These are phyloP conservation scores for Lasioglossum marginatum DNA, from an alignment of 2,888 invertebrate species.

Conservation along the genomic window DNA sequence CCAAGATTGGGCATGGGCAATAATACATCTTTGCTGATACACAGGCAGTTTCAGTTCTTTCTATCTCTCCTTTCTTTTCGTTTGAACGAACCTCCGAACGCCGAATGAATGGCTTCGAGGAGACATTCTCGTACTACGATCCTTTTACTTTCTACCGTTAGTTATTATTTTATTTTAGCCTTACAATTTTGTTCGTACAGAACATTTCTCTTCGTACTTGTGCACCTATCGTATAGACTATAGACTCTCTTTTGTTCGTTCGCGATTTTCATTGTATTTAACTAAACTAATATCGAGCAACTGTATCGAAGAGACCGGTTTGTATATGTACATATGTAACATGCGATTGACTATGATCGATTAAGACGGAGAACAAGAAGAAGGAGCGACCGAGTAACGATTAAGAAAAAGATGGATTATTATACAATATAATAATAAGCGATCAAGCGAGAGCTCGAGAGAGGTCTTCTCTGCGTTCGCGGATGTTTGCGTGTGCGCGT, in stretches of 20 bases:
- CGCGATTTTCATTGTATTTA: constrained; percentile 56
- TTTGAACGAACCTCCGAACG: neutral
- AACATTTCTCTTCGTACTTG: neutral
- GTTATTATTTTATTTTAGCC: neutral
- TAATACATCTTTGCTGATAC: too few species aligned
- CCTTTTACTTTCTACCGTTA: neutral
- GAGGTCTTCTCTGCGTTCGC: neutral
- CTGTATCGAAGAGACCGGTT: constrained; percentile 76
- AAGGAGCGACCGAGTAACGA: neutral
- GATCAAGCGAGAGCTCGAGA: neutral
- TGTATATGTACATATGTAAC: constrained; percentile 77
- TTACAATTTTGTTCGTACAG: neutral
- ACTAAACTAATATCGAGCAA: constrained; percentile 53
- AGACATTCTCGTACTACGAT: neutral
- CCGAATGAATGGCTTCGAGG: neutral
- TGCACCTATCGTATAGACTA: neutral
- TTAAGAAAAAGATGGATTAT: constrained; percentile 18
- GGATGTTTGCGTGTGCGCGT: neutral
- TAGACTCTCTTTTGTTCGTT: neutral
- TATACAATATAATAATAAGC: constrained; percentile 10
- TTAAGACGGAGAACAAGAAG: neutral
- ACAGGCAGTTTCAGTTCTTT: neutral
- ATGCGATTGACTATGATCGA: constrained; percentile 74
- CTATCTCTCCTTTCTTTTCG: neutral
- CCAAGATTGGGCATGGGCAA: neutral